Evolutionary conservation across 1,140 invertebrate genomes (phyloP).

Genomic region (Himalopsyche phryganea): DNA sequence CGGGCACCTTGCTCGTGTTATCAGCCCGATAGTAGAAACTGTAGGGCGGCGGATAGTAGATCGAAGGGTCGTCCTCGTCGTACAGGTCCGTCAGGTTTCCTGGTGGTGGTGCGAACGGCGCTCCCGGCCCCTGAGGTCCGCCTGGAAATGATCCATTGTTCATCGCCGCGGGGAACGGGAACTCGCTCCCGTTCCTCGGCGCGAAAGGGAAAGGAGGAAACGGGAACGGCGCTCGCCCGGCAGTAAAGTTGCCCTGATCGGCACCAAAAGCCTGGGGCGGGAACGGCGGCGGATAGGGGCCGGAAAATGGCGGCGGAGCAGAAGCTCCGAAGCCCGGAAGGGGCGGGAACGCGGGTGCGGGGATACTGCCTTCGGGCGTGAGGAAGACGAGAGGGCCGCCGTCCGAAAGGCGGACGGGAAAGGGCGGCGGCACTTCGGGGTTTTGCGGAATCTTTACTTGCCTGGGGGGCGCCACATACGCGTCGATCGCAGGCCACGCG

Average conservation of each 20-base stretch:
- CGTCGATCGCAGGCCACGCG: constrained; percentile 75
- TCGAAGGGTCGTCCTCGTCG: constrained; percentile 84
- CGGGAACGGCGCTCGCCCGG: constrained; percentile 59
- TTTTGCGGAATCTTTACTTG: constrained; percentile 73
- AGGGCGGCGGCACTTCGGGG: constrained; percentile 80
- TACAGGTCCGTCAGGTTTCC: constrained; percentile 69
- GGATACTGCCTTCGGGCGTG: constrained; percentile 58
- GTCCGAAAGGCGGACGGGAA: constrained; percentile 79
- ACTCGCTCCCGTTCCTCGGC: constrained; percentile 54
- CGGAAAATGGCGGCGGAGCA: constrained; percentile 52
- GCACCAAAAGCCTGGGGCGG: constrained; percentile 51
- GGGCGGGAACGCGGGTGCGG: constrained; percentile 48
- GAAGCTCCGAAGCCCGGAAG: constrained; percentile 57
- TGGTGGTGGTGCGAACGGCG: constrained; percentile 66
- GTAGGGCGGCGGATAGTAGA: constrained; percentile 86
- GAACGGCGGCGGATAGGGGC: constrained; percentile 45
- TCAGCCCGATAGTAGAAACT: constrained; percentile 79
- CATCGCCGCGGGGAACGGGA: constrained; percentile 37
- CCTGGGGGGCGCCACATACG: constrained; percentile 73
- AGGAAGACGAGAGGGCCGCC: constrained; percentile 74
- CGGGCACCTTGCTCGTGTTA: constrained; percentile 71
- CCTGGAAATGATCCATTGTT: constrained; percentile 47
- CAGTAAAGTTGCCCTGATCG: constrained; percentile 58
- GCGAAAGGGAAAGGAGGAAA: constrained; percentile 57
- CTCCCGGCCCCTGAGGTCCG: constrained; percentile 58